Conservation (phyloP, 2,113 vertebrate species). For the Nycticorax nycticorax region DNA sequence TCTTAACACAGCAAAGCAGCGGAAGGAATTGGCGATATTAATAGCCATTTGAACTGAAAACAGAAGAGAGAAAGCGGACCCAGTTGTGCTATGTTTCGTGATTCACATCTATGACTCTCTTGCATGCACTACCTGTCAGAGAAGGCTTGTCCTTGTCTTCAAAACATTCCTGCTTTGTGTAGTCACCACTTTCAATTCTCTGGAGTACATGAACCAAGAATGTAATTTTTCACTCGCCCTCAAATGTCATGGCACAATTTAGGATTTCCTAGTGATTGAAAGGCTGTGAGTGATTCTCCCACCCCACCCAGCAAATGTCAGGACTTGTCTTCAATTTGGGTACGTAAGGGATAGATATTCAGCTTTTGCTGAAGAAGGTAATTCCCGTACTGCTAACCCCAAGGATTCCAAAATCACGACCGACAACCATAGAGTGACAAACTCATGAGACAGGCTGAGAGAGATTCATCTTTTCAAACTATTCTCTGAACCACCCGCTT, state of each 20-base stretch:
- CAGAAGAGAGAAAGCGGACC: neutral
- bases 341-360: neutral
- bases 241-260: neutral
- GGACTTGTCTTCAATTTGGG: neutral
- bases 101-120: neutral
- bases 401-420: neutral
- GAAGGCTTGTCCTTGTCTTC: neutral
- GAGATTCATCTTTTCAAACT: neutral
- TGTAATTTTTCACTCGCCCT: neutral
- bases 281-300: neutral
- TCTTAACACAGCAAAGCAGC: neutral
- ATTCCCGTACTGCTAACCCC: neutral
- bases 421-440: neutral
- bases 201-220: neutral
- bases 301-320: neutral
- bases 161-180: neutral
- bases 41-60: neutral
- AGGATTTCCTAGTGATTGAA: neutral
- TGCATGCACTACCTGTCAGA: neutral
- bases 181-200: neutral
- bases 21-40: neutral
- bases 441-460: neutral
- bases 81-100: neutral
- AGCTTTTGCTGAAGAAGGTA: neutral
- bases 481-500: fast-evolving